These are phyloP conservation scores for Drosophila mayri DNA, from an alignment of 1,140 invertebrate species.

Conservation along the genomic window DNA sequence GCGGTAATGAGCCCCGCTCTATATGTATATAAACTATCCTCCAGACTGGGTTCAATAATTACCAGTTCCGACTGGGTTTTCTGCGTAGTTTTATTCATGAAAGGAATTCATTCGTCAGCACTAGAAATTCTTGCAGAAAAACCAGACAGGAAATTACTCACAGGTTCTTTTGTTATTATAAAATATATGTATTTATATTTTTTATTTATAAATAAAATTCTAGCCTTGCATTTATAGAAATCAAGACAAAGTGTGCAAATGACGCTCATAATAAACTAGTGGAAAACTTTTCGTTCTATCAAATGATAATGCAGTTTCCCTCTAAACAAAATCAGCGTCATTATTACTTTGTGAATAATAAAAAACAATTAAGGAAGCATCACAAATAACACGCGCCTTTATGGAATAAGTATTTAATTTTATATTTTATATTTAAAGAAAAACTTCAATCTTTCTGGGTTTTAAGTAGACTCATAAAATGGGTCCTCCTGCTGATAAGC, in stretches of 20 bases:
- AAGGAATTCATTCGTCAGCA: conserved; percentile 9
- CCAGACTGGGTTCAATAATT: conserved; percentile 27
- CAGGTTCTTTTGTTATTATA: conserved; percentile 16
- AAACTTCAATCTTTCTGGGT: background rate
- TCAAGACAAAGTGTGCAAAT: background rate
- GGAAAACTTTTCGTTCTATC: conserved; percentile 32
- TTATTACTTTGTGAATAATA: conserved; percentile 4
- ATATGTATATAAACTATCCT: conserved; percentile 24
- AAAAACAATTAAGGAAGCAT: conserved; percentile 13
- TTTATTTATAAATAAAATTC: conserved; percentile 13
- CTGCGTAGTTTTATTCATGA: conserved; percentile 33
- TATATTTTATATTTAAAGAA: background rate
- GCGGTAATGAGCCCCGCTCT: conserved; percentile 45
- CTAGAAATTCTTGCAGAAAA: background rate
- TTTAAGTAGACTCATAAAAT: conserved; percentile 2
- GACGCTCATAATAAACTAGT: conserved; percentile 18
- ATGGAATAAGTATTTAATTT: background rate
- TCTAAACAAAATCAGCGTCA: conserved; percentile 7
- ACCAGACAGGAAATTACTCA: conserved; percentile 15
- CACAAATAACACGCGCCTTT: conserved; percentile 1
- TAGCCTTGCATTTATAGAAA: background rate
- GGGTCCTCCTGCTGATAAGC: conserved; percentile 27
- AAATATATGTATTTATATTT: background rate
- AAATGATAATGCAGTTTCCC: conserved; percentile 27
- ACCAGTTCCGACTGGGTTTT: conserved; percentile 40